Conservation (phyloP, 1,140 invertebrate species). For the Lucilia sericata region DNA sequence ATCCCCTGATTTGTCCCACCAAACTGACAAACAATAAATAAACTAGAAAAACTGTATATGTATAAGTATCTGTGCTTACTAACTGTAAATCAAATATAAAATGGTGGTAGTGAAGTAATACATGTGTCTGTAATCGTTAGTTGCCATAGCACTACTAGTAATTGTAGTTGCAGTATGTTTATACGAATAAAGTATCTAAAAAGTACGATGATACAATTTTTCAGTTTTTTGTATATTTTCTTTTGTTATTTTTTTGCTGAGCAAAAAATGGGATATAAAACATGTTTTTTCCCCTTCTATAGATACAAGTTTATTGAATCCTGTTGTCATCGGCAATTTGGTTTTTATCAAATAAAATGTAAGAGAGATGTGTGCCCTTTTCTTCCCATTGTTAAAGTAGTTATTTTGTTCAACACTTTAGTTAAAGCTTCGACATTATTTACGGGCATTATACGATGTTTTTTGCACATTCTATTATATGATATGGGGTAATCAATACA, state of each 20-base stretch:
- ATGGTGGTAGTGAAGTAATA: too few relatives aligned
- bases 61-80: too few relatives aligned
- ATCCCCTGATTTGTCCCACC: too few relatives aligned
- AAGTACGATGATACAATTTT: not conserved
- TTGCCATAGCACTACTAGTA: not conserved
- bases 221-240: not conserved
- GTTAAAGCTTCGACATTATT: not conserved
- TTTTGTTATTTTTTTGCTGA: not conserved
- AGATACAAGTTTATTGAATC: not conserved
- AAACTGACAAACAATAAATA: too few relatives aligned
- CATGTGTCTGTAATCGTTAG: too few relatives aligned
- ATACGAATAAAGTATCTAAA: not conserved
- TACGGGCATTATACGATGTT: not conserved
- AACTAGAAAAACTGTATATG: too few relatives aligned
- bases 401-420: not conserved
- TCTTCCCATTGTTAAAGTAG: not conserved
- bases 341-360: not conserved
- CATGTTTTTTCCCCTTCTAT: not conserved
- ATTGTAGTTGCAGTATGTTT: not conserved
- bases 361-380: not conserved
- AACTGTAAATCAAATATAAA: too few relatives aligned
- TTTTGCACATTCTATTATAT: not conserved
- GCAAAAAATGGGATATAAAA: constrained; percentile 1
- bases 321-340: constrained; percentile 18
- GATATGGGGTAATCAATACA: not conserved